These are phyloP conservation scores for Schizothorax lantsangensis DNA, from an alignment of 2,797 vertebrate genomes.

Conservation along the genomic window DNA sequence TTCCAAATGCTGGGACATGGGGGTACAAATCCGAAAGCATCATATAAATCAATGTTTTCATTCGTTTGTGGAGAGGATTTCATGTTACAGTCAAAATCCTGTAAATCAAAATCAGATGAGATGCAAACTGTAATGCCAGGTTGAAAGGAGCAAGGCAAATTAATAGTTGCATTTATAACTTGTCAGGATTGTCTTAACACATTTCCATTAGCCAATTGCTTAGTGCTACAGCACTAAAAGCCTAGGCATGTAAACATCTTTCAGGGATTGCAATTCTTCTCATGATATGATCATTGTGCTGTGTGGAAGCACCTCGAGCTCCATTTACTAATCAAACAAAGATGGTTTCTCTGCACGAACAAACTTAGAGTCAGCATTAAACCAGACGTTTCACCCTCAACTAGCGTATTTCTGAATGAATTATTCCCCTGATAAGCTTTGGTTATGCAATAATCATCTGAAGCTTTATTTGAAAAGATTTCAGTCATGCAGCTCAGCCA, in stretches of 20 bases:
- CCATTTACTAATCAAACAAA: conserved; percentile 15
- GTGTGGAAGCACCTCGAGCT: background rate
- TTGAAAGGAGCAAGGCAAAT: conserved; percentile 43
- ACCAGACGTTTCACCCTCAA: conserved; percentile 11
- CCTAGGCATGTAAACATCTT: conserved; percentile 42
- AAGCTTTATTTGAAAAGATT: conserved; percentile 35
- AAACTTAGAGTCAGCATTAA: background rate
- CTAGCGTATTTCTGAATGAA: conserved; percentile 19
- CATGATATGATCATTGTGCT: conserved; percentile 5
- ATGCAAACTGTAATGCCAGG: conserved; percentile 45
- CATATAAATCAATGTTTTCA: conserved; percentile 21
- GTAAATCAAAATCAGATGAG: conserved; percentile 59
- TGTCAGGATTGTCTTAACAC: conserved; percentile 42
- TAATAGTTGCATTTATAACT: conserved; percentile 50
- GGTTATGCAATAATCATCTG: conserved; percentile 31
- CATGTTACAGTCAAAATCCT: conserved; percentile 36
- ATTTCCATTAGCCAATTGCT: conserved; percentile 56
- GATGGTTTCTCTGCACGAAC: background rate
- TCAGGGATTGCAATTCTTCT: conserved; percentile 21
- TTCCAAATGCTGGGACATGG: background rate
- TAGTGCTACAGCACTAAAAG: conserved; percentile 35
- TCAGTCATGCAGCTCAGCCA: conserved; percentile 32
- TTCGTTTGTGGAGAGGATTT: conserved; percentile 18
- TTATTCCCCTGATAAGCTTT: conserved; percentile 22
- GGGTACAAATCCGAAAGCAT: background rate